Evolutionary conservation across 92 coral and sea anemone genomes (phyloP).

Genomic region (Anthopleura xanthogrammica): DNA sequence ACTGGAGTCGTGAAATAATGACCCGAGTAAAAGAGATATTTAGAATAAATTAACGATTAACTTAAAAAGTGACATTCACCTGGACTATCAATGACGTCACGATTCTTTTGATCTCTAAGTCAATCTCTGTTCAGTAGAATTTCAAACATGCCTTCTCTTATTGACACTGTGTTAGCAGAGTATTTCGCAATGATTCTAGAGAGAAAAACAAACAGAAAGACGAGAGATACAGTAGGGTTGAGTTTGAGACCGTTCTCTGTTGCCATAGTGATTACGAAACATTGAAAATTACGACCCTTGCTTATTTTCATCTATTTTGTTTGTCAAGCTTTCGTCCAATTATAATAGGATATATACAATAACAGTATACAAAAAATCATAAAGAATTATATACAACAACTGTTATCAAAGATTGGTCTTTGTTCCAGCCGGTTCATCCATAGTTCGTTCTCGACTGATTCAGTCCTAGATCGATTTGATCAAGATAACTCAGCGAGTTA

Average conservation of each 20-base stretch:
- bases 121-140: neutral
- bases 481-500: too few relatives aligned
- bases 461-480: too few relatives aligned
- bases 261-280: neutral
- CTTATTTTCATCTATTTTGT: neutral
- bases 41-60: conserved; percentile 87
- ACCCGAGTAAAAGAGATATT: conserved; percentile 59
- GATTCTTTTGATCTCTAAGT: conserved; percentile 9
- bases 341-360: too few relatives aligned
- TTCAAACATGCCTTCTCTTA: conserved; percentile 5
- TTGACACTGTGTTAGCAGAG: conserved; percentile 13
- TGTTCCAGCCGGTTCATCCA: too few relatives aligned
- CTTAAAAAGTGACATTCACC: conserved; percentile 37
- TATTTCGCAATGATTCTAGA: conserved; percentile 32
- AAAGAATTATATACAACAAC: too few relatives aligned
- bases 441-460: too few relatives aligned
- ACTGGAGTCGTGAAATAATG: conserved; percentile 19
- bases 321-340: neutral
- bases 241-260: neutral
- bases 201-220: conserved; percentile 2
- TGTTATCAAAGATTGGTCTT: too few relatives aligned
- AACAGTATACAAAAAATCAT: too few relatives aligned
- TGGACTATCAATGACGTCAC: conserved; percentile 50
- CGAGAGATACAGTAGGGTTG: neutral
- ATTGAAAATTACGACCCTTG: neutral